These are phyloP conservation scores for Calvadosia cruxmelitensis DNA, from an alignment of 30 jellyfish, hydroid and myxozoan species.

Conservation along the genomic window DNA sequence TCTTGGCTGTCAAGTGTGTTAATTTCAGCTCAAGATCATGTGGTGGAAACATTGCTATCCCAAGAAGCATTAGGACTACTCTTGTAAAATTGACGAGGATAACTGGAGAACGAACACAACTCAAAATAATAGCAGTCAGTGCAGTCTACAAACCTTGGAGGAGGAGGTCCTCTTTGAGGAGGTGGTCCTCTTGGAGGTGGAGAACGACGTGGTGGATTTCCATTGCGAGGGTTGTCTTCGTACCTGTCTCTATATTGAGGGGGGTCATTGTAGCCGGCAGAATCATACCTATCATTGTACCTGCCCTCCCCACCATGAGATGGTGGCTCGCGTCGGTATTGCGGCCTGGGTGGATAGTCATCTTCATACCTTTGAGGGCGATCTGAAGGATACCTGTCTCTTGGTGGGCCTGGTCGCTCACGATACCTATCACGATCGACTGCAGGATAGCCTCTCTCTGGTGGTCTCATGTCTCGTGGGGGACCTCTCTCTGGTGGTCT, in stretches of 20 bases:
- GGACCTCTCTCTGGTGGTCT: constrained; percentile 7
- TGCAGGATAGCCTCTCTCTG: constrained; percentile 5
- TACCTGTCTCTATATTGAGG: constrained; percentile 9
- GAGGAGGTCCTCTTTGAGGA: neutral
- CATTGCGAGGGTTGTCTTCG: constrained; percentile 2
- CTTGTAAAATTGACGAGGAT: too few relatives aligned
- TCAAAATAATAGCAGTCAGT: too few relatives aligned
- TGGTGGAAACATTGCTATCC: too few relatives aligned
- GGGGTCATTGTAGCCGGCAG: constrained; percentile 2
- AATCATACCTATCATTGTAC: constrained; percentile 19
- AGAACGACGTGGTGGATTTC: neutral
- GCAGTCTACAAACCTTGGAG: neutral
- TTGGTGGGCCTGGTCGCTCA: constrained; percentile 5
- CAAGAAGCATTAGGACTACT: too few relatives aligned
- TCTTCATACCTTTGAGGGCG: neutral
- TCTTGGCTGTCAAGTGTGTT: too few relatives aligned
- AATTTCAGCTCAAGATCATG: too few relatives aligned
- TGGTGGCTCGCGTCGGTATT: constrained; percentile 1
- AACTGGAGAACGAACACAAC: too few relatives aligned
- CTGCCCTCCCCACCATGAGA: constrained; percentile 3
- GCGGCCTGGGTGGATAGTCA: constrained; percentile 6
- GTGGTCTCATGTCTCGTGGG: constrained; percentile 8
- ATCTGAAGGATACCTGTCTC: neutral
- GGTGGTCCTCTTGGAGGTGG: neutral
- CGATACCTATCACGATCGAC: constrained; percentile 23